These are phyloP conservation scores for Gortyna flavago DNA, from an alignment of 2,888 invertebrate species.

Conservation along the genomic window DNA sequence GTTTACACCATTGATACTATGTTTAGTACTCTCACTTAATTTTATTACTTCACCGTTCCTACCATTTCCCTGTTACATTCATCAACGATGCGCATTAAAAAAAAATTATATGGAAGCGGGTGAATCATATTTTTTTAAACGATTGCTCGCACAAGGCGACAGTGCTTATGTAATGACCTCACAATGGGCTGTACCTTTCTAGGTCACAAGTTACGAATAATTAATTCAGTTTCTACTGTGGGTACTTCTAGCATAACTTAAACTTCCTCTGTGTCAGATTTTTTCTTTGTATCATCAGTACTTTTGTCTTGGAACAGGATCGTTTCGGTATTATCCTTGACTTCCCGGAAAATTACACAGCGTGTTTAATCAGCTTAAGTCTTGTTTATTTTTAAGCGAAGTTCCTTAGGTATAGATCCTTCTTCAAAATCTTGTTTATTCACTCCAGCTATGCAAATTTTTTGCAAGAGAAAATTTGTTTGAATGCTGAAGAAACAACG, in stretches of 20 bases:
- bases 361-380: conserved; percentile 19
- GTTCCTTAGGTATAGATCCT: conserved; percentile 13
- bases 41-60: conserved; percentile 2
- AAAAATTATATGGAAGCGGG: conserved; percentile 46
- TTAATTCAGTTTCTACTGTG: conserved; percentile 65
- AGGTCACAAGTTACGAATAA: conserved; percentile 70
- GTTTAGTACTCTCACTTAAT: background rate
- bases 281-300: conserved; percentile 30
- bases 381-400: conserved; percentile 16
- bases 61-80: conserved; percentile 13
- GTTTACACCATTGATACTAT: background rate
- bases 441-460: background rate
- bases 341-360: conserved; percentile 29
- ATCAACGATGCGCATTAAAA: conserved; percentile 31
- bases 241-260: conserved; percentile 50
- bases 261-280: conserved; percentile 40
- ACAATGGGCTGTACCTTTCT: conserved; percentile 66
- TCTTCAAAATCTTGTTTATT: conserved; percentile 9
- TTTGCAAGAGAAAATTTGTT: background rate
- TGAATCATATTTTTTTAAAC: conserved; percentile 65
- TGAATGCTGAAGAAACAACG: background rate
- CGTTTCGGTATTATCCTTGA: conserved; percentile 31
- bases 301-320: conserved; percentile 23
- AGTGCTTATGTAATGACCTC: conserved; percentile 66
- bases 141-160: conserved; percentile 58